Percentiles rank a stretch among this genome's conserved stretches.
phyloP scores from a whole-genome alignment of 2,797 vertebrate genomes.

The Pterois miles region DNA sequence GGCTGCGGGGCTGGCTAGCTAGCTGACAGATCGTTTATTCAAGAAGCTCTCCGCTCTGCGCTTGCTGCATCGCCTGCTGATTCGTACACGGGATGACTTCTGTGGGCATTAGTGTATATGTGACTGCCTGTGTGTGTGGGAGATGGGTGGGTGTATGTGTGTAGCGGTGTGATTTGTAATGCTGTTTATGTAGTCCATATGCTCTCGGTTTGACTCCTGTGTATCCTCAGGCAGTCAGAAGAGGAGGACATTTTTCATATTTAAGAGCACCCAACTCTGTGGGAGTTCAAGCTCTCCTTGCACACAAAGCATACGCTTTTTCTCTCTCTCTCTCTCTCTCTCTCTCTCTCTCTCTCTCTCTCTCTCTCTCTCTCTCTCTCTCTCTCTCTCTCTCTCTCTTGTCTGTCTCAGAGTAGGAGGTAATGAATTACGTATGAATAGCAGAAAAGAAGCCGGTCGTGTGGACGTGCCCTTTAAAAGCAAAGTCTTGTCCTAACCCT shows the following conservation, averaged over 20 bases:
- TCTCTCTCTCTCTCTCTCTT: constrained; percentile 8
- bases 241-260: constrained; percentile 73
- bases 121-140: neutral
- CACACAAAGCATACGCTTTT: constrained; percentile 43
- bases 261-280: constrained; percentile 65
- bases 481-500: constrained; percentile 73
- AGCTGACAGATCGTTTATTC: constrained; percentile 66
- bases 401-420: constrained; percentile 58
- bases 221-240: constrained; percentile 60
- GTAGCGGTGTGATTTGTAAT: constrained; percentile 61
- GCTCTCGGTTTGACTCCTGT: constrained; percentile 62
- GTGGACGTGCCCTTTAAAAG: constrained; percentile 72
- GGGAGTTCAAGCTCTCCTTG: constrained; percentile 39
- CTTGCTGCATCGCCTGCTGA: constrained; percentile 58
- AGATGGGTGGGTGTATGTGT: constrained; percentile 22
- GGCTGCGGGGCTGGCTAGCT: constrained; percentile 46
- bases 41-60: constrained; percentile 38
- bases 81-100: constrained; percentile 51
- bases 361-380: neutral
- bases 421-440: constrained; percentile 79
- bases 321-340: constrained; percentile 6
- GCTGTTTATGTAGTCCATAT: constrained; percentile 76
- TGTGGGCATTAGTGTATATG: constrained; percentile 32
- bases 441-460: constrained; percentile 41
- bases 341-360: neutral